A percentile compares a stretch with the other conserved stretches of the same genome.
These are phyloP conservation scores for Oxystoma pomonae DNA, from an alignment of 2,888 invertebrate species.

Conservation along the genomic window DNA sequence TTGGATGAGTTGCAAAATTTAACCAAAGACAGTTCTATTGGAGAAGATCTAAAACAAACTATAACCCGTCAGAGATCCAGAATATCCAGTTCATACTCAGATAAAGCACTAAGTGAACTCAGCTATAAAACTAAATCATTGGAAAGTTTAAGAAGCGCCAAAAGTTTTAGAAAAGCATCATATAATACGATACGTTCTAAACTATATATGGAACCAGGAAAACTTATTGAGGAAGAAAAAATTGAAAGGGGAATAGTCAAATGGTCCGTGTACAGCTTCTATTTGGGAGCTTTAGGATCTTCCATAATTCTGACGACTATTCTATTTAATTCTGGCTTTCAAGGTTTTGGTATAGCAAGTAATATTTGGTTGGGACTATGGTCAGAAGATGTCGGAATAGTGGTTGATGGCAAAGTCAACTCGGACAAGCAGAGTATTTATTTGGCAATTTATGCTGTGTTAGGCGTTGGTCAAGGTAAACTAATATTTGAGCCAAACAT, in stretches of 20 bases:
- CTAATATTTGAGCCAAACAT: no score
- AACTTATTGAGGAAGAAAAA: conserved; percentile 50
- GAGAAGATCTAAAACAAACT: conserved; percentile 61
- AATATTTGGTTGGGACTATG: conserved; percentile 79
- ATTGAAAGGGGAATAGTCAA: conserved; percentile 54
- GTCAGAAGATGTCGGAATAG: conserved; percentile 53
- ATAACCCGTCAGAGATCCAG: conserved; percentile 53
- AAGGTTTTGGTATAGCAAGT: conserved; percentile 70
- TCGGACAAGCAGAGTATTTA: conserved; percentile 65
- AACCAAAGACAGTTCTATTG: conserved; percentile 58
- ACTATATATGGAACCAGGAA: conserved; percentile 43
- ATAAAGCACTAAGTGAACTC: conserved; percentile 45
- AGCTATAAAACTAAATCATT: conserved; percentile 43
- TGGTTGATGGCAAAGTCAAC: conserved; percentile 54
- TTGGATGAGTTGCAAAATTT: conserved; percentile 66
- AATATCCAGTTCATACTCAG: conserved; percentile 36
- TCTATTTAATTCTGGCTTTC: conserved; percentile 68
- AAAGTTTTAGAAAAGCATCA: no score
- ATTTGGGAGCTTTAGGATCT: conserved; percentile 75
- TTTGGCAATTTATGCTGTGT: conserved; percentile 78
- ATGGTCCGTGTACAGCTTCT: conserved; percentile 77
- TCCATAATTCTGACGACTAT: conserved; percentile 66
- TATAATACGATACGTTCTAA: no score
- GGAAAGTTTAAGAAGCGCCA: conserved; percentile 49
- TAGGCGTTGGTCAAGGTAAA: conserved; percentile 74